These are phyloP conservation scores for Phalloptychus januarius DNA, from an alignment of 2,797 vertebrate genomes.

Conservation along the genomic window DNA sequence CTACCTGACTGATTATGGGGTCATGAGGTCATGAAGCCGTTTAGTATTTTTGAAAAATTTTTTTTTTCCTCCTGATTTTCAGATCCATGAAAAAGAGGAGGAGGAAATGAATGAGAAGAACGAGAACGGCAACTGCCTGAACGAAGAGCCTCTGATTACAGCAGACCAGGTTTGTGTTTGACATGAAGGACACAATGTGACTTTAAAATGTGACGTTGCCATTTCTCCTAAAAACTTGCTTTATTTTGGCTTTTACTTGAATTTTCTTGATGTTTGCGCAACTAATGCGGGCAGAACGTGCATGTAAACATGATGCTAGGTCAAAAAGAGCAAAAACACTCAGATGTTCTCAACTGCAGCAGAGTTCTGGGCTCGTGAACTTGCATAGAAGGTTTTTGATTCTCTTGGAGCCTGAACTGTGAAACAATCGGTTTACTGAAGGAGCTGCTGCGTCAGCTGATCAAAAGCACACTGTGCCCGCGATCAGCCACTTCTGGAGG, in stretches of 20 bases:
- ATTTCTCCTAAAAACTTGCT: neutral
- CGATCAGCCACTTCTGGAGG: neutral
- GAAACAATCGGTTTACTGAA: neutral
- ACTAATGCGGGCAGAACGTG: neutral
- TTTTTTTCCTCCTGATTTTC: conserved; percentile 22
- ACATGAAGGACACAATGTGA: neutral
- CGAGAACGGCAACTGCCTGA: conserved; percentile 88
- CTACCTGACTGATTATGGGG: too few relatives aligned
- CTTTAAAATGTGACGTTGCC: neutral
- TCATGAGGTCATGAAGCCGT: neutral
- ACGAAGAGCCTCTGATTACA: conserved; percentile 90
- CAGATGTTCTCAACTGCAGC: neutral
- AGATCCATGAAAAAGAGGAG: conserved; percentile 93
- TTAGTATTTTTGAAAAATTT: neutral
- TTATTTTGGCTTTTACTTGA: neutral
- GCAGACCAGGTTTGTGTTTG: conserved; percentile 87
- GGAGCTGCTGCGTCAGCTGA: neutral
- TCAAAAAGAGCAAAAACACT: neutral
- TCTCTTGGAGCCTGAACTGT: neutral
- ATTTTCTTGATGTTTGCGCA: neutral
- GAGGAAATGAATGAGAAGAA: conserved; percentile 95
- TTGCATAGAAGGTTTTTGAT: neutral
- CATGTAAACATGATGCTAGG: neutral
- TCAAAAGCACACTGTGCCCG: neutral
- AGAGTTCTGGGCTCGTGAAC: neutral